Base-by-base conservation (phyloP, 1,140 invertebrate species). In the Drosophila tristis region DNA sequence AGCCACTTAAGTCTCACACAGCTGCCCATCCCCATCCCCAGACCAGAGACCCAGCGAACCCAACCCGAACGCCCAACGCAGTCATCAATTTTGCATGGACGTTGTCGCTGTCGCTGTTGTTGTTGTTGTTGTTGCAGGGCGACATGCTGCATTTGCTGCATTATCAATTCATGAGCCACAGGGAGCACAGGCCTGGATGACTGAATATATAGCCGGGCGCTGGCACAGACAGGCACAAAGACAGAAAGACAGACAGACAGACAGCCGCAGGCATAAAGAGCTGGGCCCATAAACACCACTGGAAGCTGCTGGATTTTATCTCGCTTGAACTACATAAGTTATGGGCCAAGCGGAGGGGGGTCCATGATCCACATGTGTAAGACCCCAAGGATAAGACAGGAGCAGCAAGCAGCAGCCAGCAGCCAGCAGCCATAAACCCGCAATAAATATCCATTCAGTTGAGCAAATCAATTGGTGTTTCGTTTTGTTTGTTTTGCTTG, bases 161-260 rank as follows among this genome's bases (percentile, higher is more conserved):
- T 87, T 87, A 86, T 72, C 82, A 87, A 86, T 86, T 86, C 82
- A 87, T 87, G 78, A 78, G 82, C 55, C 29, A 62, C 64, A 71
- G 74, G 35, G 31, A 31, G 35, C 11, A 3, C 11, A 4, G 11
- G 4, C 4, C 68, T 61, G n/a, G 8, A 7, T 13, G 26, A 29
- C 26, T 29, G 35, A 39, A 39, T 39, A 4, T 11, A 39, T 13
- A 39, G 11, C 11, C 35, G 1, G 35, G 11, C 13, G 35, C 11
- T 39, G 35, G 4, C 1, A 2, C 23, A 2, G 23, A 23, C 23
- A 25, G 23, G 0, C 23, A 25, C 11, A 39, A 2, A 39, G 35
- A 13, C 31, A 35, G 31, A 4, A 9, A 35, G 31, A 4, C 31
- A 39, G 35, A 13, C 31, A 35, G 31, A 4, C 31, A 35, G 31